phyloP scores from a whole-genome alignment of 2,797 vertebrate genomes.

The Decapterus maruadsi region DNA sequence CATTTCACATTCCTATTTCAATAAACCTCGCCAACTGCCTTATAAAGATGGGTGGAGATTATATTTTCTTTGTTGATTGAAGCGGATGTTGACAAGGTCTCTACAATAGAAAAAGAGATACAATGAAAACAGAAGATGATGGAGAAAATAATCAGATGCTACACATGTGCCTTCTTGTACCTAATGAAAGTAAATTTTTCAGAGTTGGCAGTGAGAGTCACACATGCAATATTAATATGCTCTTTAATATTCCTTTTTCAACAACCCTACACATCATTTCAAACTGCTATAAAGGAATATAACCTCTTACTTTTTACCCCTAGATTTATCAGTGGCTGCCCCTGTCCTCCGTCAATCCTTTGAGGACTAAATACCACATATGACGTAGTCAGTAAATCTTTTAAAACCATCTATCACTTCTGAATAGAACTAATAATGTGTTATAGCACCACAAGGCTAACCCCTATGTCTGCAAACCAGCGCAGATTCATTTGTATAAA shows the following conservation, averaged over 20 bases:
- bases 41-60: conserved; percentile 73
- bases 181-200: conserved; percentile 35
- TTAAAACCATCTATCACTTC: conserved; percentile 69
- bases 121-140: conserved; percentile 60
- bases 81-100: conserved; percentile 70
- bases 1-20: conserved; percentile 81
- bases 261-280: conserved; percentile 21
- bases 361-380: conserved; percentile 57
- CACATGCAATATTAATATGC: conserved; percentile 38
- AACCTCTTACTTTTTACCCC: conserved; percentile 16
- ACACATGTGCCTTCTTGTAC: conserved; percentile 40
- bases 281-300: conserved; percentile 26
- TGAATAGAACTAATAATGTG: conserved; percentile 70
- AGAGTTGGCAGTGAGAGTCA: conserved; percentile 31
- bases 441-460: conserved; percentile 42
- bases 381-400: conserved; percentile 67
- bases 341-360: conserved; percentile 59
- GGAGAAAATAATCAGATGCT: conserved; percentile 45
- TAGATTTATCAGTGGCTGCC: conserved; percentile 45
- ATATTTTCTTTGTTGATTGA: conserved; percentile 80
- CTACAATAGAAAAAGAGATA: too few relatives aligned
- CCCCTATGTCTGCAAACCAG: conserved; percentile 38
- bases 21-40: conserved; percentile 70
- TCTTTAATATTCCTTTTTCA: conserved; percentile 35
- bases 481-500: conserved; percentile 68